These are phyloP conservation scores for Choloepus didactylus DNA, from an alignment of 2,797 vertebrate genomes.

Conservation along the genomic window DNA sequence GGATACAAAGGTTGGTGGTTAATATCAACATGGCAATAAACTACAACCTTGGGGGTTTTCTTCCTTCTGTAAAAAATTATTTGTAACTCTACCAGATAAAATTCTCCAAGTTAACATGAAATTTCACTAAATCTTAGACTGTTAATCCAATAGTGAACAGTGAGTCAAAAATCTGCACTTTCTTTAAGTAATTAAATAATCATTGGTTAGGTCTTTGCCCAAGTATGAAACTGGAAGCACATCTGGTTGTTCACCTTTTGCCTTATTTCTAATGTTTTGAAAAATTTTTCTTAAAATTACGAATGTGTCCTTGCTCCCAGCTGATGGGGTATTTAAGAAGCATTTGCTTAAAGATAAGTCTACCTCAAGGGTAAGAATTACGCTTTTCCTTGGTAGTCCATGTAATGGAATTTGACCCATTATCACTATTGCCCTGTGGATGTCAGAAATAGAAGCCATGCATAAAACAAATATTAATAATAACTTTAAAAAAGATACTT, in stretches of 20 bases:
- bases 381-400: not conserved
- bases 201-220: not conserved
- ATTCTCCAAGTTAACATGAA: not conserved
- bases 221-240: not conserved
- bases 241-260: not conserved
- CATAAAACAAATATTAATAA: slow-evolving; percentile 7
- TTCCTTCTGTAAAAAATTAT: not conserved
- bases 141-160: not conserved
- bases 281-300: not conserved
- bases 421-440: not conserved
- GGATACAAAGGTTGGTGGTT: not conserved
- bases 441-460: not conserved
- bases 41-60: not conserved
- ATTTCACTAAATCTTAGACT: not conserved
- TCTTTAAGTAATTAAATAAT: slow-evolving; percentile 1
- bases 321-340: not conserved
- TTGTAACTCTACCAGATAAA: not conserved
- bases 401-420: not conserved
- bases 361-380: not conserved
- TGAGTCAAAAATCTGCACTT: not conserved
- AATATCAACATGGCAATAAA: not conserved
- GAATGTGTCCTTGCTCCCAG: not conserved
- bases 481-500: not conserved
- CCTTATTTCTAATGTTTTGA: slow-evolving; percentile 8
- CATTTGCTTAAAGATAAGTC: not conserved